A percentile compares a stretch with the other conserved stretches of the same genome.
Evolutionary conservation across 1,140 invertebrate species (phyloP).

Genomic region (Lepidotrigona ventralis): DNA sequence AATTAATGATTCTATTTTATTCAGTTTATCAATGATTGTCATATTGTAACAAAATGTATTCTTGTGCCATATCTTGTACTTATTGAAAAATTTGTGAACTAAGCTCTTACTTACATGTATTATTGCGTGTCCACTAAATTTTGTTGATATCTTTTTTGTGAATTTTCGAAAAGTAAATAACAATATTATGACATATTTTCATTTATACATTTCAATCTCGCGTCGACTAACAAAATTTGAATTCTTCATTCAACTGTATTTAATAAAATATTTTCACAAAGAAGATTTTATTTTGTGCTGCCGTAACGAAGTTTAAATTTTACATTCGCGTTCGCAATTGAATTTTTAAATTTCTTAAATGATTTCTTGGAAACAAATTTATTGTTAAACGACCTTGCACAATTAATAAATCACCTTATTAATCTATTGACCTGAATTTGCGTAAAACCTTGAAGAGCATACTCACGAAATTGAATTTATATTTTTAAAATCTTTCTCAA

Average conservation of each 20-base stretch:
- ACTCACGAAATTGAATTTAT: neutral
- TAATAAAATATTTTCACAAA: too few relatives aligned
- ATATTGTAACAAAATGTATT: neutral
- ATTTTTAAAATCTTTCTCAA: neutral
- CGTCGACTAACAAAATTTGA: too few relatives aligned
- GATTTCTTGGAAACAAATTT: neutral
- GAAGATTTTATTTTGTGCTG: too few relatives aligned
- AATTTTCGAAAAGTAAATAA: slow-evolving; percentile 3
- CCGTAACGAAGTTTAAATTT: too few relatives aligned
- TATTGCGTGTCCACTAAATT: neutral
- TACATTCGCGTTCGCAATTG: neutral
- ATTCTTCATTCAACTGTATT: too few relatives aligned
- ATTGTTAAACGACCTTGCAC: neutral
- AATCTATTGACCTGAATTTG: slow-evolving; percentile 7
- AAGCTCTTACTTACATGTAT: neutral
- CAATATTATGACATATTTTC: neutral
- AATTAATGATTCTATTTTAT: neutral
- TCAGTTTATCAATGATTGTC: neutral
- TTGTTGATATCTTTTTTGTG: neutral
- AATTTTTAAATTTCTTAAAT: neutral
- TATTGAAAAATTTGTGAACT: neutral
- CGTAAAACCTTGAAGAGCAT: slow-evolving; percentile 1
- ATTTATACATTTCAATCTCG: too few relatives aligned
- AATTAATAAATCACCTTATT: neutral
- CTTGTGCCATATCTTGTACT: neutral